phyloP scores from a whole-genome alignment of 2,888 invertebrate genomes.

The Nomada ruficornis region DNA sequence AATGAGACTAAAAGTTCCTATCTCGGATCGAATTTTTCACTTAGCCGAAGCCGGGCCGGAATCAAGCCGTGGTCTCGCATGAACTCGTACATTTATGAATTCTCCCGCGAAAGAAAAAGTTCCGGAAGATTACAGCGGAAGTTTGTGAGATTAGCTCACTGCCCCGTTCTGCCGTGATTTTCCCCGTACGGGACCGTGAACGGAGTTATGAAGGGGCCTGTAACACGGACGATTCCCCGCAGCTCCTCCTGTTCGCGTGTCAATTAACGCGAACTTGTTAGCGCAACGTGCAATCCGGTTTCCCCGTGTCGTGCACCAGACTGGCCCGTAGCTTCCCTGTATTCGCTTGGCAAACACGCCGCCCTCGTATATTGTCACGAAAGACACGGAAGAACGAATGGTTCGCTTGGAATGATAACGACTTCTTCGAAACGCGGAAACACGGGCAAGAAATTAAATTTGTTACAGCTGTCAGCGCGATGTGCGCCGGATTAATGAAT shows the following conservation, averaged over 20 bases:
- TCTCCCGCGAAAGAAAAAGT: constrained; percentile 23
- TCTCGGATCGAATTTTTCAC: constrained; percentile 51
- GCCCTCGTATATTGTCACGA: constrained; percentile 17
- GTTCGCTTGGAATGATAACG: constrained; percentile 12
- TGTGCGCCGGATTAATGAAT: neutral
- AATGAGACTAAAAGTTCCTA: constrained; percentile 36
- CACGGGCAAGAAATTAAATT: constrained; percentile 8
- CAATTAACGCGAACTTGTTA: constrained; percentile 53
- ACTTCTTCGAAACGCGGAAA: constrained; percentile 18
- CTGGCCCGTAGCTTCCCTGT: neutral
- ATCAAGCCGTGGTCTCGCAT: constrained; percentile 6
- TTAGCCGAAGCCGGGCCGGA: constrained; percentile 9
- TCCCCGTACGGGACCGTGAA: neutral
- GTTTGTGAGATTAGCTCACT: constrained; percentile 40
- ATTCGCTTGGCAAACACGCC: neutral
- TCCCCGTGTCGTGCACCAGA: constrained; percentile 15
- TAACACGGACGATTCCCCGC: constrained; percentile 19
- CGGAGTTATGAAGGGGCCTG: constrained; percentile 32
- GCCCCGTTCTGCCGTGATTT: constrained; percentile 2
- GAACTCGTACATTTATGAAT: constrained; percentile 41
- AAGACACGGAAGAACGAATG: constrained; percentile 27
- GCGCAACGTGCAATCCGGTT: constrained; percentile 34
- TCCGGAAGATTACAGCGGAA: constrained; percentile 38
- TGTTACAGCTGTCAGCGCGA: constrained; percentile 2
- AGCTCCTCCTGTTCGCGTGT: constrained; percentile 23